Evolutionary conservation across 2,888 invertebrate species (phyloP).

Genomic region (Pachliopta kotzebuea): DNA sequence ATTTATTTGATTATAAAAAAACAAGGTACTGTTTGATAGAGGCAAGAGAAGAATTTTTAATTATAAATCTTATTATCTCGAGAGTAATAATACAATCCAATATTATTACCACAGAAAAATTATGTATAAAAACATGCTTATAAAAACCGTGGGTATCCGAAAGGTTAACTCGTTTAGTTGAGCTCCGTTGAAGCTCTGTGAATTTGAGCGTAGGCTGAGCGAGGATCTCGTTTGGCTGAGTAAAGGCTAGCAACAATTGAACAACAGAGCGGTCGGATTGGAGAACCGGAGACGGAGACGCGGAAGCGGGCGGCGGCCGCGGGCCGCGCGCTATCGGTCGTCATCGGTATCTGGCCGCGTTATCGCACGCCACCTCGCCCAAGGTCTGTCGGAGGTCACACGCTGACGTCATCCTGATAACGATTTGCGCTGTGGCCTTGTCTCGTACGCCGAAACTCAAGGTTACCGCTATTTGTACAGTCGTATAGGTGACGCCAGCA

Average conservation of each 20-base stretch:
- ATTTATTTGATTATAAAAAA: too few species aligned
- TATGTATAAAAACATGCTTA: not conserved
- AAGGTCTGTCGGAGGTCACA: conserved; percentile 68
- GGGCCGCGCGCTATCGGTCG: conserved; percentile 61
- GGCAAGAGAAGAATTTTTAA: too few species aligned
- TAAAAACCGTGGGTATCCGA: conserved; percentile 1
- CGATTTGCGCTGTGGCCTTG: conserved; percentile 79
- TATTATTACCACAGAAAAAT: not conserved
- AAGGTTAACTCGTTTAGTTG: too few species aligned
- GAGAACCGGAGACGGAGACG: conserved; percentile 23
- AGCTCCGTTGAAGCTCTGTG: too few species aligned
- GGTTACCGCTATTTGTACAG: conserved; percentile 77
- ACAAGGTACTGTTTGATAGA: too few species aligned
- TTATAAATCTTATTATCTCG: too few species aligned
- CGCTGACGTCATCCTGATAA: conserved; percentile 78
- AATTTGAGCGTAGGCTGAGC: conserved; percentile 8
- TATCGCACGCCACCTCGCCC: conserved; percentile 73
- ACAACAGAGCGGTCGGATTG: conserved; percentile 6
- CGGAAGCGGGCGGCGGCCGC: conserved; percentile 38
- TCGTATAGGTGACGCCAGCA: conserved; percentile 58
- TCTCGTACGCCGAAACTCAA: conserved; percentile 76
- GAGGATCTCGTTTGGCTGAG: not conserved
- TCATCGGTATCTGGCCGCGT: conserved; percentile 61
- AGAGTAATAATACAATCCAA: not conserved
- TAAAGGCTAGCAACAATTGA: conserved; percentile 5